Evolutionary conservation across 2,888 invertebrate species (phyloP).

Genomic region (Nomada fabriciana): DNA sequence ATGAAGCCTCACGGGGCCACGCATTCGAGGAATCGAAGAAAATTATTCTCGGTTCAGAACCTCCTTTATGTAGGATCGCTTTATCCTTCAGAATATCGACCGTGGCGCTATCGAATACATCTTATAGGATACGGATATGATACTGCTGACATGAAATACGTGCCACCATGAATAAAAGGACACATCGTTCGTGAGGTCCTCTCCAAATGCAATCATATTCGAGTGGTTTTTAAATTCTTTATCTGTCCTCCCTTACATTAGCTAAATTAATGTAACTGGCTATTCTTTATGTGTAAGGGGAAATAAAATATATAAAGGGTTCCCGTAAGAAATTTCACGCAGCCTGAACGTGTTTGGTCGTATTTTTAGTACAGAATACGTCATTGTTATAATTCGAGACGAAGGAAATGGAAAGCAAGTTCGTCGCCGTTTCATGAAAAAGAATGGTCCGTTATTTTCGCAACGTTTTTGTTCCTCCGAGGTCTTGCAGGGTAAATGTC

Average conservation of each 20-base stretch:
- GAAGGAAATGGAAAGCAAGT: background rate
- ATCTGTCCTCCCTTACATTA: conserved; percentile 18
- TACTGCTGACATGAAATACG: background rate
- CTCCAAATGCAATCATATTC: background rate
- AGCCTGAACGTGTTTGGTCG: background rate
- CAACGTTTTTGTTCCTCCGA: background rate
- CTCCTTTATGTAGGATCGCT: conserved; percentile 10
- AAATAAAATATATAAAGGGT: background rate
- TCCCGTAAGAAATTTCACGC: background rate
- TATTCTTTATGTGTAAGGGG: background rate
- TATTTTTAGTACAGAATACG: background rate
- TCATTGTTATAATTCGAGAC: background rate
- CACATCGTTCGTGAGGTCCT: background rate
- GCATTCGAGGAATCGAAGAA: conserved; percentile 24
- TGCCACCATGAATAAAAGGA: conserved; percentile 9
- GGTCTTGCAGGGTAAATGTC: background rate
- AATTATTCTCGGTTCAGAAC: conserved; percentile 35
- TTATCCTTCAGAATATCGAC: conserved; percentile 2
- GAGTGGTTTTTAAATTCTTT: background rate
- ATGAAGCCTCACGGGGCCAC: background rate
- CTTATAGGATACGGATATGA: background rate
- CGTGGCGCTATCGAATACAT: background rate
- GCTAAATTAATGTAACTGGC: conserved; percentile 37
- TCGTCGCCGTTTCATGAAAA: background rate
- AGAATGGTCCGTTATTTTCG: background rate